phyloP scores from a whole-genome alignment of 2,888 invertebrate genomes.

The Drosophila atroscutellata region DNA sequence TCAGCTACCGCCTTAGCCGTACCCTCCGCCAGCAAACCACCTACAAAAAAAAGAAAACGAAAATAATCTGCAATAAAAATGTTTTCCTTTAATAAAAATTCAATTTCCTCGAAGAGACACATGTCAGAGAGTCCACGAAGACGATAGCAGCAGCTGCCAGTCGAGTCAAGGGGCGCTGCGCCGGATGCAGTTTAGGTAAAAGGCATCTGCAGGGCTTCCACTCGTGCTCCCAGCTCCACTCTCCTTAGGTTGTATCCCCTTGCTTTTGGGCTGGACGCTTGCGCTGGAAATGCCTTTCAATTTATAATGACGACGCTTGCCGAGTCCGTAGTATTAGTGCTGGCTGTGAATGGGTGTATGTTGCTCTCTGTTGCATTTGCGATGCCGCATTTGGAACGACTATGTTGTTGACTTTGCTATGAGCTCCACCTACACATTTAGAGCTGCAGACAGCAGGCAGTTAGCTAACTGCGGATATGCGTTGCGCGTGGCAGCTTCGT shows the following conservation, averaged over 20 bases:
- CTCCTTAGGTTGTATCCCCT: constrained; percentile 2
- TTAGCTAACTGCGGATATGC: constrained; percentile 48
- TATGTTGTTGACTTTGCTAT: constrained; percentile 34
- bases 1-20: constrained; percentile 35
- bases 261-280: constrained; percentile 37
- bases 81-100: constrained; percentile 83
- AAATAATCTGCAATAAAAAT: constrained; percentile 82
- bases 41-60: constrained; percentile 53
- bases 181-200: constrained; percentile 74
- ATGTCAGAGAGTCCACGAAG: constrained; percentile 63
- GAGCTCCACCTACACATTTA: neutral
- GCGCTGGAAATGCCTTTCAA: constrained; percentile 71
- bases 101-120: constrained; percentile 81
- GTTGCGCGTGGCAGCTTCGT: constrained; percentile 45
- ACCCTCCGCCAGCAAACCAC: neutral
- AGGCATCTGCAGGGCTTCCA: constrained; percentile 32
- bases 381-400: constrained; percentile 61
- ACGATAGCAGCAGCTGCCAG: constrained; percentile 51
- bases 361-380: constrained; percentile 67
- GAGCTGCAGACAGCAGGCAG: constrained; percentile 27
- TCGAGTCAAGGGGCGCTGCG: constrained; percentile 15
- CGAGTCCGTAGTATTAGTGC: constrained; percentile 30
- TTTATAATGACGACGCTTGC: constrained; percentile 71
- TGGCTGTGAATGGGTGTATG: constrained; percentile 17
- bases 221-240: neutral